Percentiles rank a stretch among this genome's conserved stretches.
phyloP scores from a whole-genome alignment of 2,797 vertebrate species.

The Argentina silus region DNA sequence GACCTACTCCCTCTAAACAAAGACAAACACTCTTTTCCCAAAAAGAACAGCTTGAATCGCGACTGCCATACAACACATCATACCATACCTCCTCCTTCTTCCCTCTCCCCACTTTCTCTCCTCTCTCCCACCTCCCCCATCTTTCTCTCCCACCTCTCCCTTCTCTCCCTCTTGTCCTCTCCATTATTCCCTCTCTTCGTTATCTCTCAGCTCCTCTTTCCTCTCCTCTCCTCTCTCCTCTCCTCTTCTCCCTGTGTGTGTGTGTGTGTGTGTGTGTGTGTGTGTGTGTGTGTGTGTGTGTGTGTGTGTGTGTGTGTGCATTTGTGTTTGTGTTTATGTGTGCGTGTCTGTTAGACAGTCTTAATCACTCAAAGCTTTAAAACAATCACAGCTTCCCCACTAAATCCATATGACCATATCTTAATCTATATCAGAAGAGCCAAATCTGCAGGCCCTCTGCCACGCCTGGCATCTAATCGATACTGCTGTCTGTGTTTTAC shows the following conservation, averaged over 20 bases:
- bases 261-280: no score
- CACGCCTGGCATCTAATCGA: conserved; percentile 59
- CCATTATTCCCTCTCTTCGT: conserved; percentile 4
- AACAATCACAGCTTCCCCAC: conserved; percentile 55
- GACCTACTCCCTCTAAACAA: conserved; percentile 50
- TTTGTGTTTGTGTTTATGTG: neutral
- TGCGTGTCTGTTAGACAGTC: conserved; percentile 27
- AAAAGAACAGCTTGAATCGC: neutral
- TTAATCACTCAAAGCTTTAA: conserved; percentile 61
- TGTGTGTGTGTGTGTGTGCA: no score
- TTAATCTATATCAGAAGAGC: conserved; percentile 69
- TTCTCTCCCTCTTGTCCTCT: neutral
- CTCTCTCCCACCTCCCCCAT: conserved; percentile 10
- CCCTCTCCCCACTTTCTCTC: conserved; percentile 10
- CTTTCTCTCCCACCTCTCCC: conserved; percentile 7
- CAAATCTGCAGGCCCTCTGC: conserved; percentile 53
- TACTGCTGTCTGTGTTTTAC: conserved; percentile 70
- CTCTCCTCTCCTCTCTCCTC: conserved; percentile 9
- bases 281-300: no score
- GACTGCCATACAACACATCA: neutral
- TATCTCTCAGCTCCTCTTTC: conserved; percentile 23
- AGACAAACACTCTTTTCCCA: conserved; percentile 17
- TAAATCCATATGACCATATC: conserved; percentile 68
- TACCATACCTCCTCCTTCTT: conserved; percentile 28
- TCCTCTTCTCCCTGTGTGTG: neutral